phyloP scores from a whole-genome alignment of 1,140 invertebrate genomes.

The Brachionus koreanus region DNA sequence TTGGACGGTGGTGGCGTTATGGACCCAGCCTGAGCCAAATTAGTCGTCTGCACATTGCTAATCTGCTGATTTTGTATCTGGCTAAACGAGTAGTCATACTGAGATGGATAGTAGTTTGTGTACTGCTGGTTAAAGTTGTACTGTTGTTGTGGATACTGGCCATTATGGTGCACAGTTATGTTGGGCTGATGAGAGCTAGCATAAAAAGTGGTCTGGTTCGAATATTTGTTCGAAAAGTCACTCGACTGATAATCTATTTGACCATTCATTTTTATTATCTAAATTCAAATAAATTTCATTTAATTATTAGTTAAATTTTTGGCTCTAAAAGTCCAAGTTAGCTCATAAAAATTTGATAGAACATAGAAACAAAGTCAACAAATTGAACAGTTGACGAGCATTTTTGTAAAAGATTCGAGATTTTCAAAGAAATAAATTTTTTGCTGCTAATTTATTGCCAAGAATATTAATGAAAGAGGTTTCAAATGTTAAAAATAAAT shows the following conservation, averaged over 20 bases:
- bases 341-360: not conserved
- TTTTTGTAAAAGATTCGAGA: no score
- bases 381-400: no score
- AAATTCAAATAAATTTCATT: not conserved
- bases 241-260: constrained; percentile 24
- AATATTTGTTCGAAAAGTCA: constrained; percentile 22
- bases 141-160: not conserved
- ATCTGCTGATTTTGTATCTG: not conserved
- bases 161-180: not conserved
- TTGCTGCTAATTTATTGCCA: no score
- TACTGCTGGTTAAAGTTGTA: not conserved
- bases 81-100: not conserved
- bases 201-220: not conserved
- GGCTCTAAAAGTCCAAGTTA: not conserved
- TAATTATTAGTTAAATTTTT: not conserved
- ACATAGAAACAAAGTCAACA: not conserved
- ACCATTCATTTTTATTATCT: constrained; percentile 31
- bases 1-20: constrained; percentile 21
- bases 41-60: not conserved
- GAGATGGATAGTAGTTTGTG: constrained; percentile 10
- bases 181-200: not conserved
- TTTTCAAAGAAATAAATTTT: no score
- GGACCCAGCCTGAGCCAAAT: not conserved
- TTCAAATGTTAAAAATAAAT: not conserved
- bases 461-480: no score